phyloP scores from a whole-genome alignment of 2,113 vertebrate genomes.

The Gorsachius goisagi region DNA sequence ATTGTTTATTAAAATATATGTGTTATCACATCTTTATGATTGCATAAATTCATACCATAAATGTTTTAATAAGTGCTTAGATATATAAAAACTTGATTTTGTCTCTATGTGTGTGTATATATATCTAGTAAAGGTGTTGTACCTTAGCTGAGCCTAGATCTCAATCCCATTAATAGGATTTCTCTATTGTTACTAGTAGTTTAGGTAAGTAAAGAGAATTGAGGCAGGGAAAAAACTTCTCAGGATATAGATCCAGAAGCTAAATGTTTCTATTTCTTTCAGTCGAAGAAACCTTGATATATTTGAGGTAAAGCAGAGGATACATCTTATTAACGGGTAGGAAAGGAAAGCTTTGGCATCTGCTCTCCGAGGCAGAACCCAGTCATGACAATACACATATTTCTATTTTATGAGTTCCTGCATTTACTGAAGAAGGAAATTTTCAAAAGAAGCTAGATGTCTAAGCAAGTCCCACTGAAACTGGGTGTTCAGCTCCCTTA shows the following conservation, averaged over 20 bases:
- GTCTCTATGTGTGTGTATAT: neutral
- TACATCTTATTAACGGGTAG: neutral
- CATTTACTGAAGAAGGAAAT: neutral
- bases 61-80: neutral
- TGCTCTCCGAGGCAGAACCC: neutral
- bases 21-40: neutral
- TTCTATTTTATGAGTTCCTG: neutral
- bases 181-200: neutral
- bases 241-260: neutral
- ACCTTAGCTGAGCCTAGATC: neutral
- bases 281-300: neutral
- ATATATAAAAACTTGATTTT: neutral
- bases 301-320: neutral
- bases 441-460: neutral
- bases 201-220: neutral
- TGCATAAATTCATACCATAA: neutral
- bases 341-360: neutral
- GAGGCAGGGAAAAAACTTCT: neutral
- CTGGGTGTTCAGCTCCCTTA: neutral
- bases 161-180: neutral
- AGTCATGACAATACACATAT: neutral
- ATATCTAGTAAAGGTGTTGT: neutral
- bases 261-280: neutral
- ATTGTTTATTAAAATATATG: neutral
- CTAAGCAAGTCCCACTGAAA: neutral